A percentile compares a stretch with the other conserved stretches of the same genome.
These are phyloP conservation scores for Crioceris asparagi DNA, from an alignment of 2,888 invertebrate species.

Conservation along the genomic window DNA sequence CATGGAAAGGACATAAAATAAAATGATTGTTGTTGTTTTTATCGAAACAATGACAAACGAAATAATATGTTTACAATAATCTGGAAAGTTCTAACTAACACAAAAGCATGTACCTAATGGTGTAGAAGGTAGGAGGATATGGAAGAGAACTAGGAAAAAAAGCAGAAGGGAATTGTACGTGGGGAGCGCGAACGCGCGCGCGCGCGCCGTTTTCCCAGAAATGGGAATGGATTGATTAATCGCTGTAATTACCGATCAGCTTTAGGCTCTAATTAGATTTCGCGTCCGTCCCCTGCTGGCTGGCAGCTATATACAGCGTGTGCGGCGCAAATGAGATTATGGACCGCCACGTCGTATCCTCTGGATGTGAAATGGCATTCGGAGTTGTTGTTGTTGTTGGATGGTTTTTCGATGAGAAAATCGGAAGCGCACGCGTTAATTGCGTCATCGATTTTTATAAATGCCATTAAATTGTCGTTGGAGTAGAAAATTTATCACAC, in stretches of 20 bases:
- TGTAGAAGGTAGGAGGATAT: no score
- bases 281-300: no score
- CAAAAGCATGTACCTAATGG: no score
- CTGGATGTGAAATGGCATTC: not conserved
- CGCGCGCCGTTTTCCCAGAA: slow-evolving; percentile 31
- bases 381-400: no score
- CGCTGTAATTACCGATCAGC: slow-evolving; percentile 46
- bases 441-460: slow-evolving; percentile 43
- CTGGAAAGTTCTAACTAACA: no score
- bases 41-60: no score
- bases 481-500: slow-evolving; percentile 40
- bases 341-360: slow-evolving; percentile 14
- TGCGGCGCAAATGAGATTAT: slow-evolving; percentile 38
- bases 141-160: no score
- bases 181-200: slow-evolving; percentile 5
- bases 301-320: no score
- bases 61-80: no score
- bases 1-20: no score
- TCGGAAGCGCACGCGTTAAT: slow-evolving; percentile 37
- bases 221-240: slow-evolving; percentile 45
- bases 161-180: no score
- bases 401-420: slow-evolving; percentile 1
- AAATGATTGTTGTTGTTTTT: no score
- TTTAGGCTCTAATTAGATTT: slow-evolving; percentile 40
- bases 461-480: slow-evolving; percentile 38